Percentiles rank a stretch among this genome's conserved stretches.
Conservation (phyloP, 2,888 invertebrate species). For the Nysson spinosus region DNA sequence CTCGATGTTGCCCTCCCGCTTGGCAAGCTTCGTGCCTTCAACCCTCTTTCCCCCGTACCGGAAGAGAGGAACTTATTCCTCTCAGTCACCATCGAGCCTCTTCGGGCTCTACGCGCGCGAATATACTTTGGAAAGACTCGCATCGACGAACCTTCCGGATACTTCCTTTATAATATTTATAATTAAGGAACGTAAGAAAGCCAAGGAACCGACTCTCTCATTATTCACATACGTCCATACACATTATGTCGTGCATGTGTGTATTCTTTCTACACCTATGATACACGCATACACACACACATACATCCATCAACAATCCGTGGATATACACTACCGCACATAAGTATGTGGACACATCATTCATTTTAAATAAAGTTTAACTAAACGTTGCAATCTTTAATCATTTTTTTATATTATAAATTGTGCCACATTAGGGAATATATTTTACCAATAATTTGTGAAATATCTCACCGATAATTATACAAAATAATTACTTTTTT, state of each 20-base stretch:
- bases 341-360: too few species aligned
- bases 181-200: conserved; percentile 27
- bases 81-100: conserved; percentile 64
- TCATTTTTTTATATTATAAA: neutral
- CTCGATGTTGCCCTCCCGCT: conserved; percentile 38
- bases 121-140: too few species aligned
- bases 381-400: neutral
- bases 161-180: too few species aligned
- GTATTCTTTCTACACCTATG: neutral
- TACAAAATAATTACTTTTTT: too few species aligned
- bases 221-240: neutral
- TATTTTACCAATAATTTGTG: too few species aligned
- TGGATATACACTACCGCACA: neutral
- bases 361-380: too few species aligned
- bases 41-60: conserved; percentile 58
- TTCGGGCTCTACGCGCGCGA: conserved; percentile 49
- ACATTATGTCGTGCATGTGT: neutral
- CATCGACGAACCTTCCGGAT: too few species aligned
- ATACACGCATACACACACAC: neutral
- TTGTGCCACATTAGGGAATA: neutral
- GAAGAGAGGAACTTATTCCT: conserved; percentile 54
- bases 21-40: conserved; percentile 55
- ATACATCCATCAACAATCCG: neutral
- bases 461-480: too few species aligned
- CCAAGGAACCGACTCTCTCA: too few species aligned